Evolutionary conservation across 2,888 invertebrate genomes (phyloP).

Genomic region (Disparrhopalites patrizii): DNA sequence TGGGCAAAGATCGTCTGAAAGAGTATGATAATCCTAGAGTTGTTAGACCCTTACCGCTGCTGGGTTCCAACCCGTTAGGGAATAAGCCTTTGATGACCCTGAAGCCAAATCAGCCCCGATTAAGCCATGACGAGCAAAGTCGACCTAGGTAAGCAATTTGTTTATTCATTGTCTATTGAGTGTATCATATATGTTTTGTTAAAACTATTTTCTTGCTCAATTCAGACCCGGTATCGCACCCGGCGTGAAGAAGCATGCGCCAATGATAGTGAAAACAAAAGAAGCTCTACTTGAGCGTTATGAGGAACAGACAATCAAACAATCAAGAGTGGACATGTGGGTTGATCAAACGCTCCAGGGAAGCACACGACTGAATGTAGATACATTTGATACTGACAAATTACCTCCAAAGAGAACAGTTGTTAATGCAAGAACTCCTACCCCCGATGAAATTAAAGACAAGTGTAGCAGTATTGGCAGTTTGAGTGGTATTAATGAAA

Average conservation of each 20-base stretch:
- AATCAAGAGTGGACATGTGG: constrained; percentile 45
- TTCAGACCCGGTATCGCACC: background rate
- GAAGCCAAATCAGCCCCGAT: constrained; percentile 7
- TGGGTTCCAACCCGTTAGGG: background rate
- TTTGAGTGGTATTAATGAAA: constrained; percentile 13
- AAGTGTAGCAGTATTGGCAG: constrained; percentile 23
- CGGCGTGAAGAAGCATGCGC: constrained; percentile 10
- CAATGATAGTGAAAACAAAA: constrained; percentile 43
- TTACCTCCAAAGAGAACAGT: constrained; percentile 6
- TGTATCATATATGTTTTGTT: constrained; percentile 1
- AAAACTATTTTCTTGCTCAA: no score
- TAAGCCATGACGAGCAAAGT: constrained; percentile 3
- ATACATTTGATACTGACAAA: constrained; percentile 27
- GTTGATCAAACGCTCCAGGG: constrained; percentile 45
- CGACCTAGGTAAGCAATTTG: constrained; percentile 5
- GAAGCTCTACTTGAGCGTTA: constrained; percentile 45
- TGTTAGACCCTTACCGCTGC: constrained; percentile 11
- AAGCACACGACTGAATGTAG: constrained; percentile 14
- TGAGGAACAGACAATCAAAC: constrained; percentile 42
- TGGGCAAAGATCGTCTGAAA: constrained; percentile 9
- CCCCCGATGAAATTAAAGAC: constrained; percentile 20
- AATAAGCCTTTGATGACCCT: constrained; percentile 2
- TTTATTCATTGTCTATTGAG: background rate
- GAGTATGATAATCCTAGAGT: constrained; percentile 8
- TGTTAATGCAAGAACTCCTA: constrained; percentile 21